A percentile compares a stretch with the other conserved stretches of the same genome.
Conservation (phyloP, 2,888 invertebrate genomes). For the Pyrgus malvae region DNA sequence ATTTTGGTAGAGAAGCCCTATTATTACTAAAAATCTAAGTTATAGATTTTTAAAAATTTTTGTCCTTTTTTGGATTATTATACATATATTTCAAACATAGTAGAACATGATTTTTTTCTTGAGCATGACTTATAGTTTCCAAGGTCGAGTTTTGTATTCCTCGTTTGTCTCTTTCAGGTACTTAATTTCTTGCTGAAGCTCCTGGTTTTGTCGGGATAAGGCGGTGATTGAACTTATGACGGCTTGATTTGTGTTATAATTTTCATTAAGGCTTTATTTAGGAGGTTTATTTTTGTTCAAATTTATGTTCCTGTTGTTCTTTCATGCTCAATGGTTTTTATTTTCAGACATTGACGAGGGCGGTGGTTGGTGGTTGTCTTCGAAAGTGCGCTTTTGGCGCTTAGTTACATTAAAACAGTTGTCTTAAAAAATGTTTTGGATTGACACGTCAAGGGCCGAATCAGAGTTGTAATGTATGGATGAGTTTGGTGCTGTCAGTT, state of each 20-base stretch:
- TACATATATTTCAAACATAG: conserved; percentile 9
- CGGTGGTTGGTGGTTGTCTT: not conserved
- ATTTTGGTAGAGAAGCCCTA: too few species aligned
- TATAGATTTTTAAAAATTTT: too few species aligned
- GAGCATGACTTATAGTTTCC: not conserved
- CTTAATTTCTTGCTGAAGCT: conserved; percentile 12
- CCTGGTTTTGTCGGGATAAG: conserved; percentile 1
- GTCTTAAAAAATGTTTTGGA: not conserved
- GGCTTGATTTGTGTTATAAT: conserved; percentile 17
- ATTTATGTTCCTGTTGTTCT: not conserved
- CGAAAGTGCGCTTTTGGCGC: not conserved
- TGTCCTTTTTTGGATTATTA: not conserved
- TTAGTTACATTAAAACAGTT: not conserved
- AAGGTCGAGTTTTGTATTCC: not conserved
- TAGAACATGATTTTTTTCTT: not conserved
- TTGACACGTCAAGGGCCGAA: not conserved
- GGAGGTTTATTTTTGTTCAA: too few species aligned
- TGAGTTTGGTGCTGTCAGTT: not conserved
- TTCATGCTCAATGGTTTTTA: not conserved
- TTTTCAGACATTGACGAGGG: not conserved
- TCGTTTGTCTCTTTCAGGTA: conserved; percentile 1
- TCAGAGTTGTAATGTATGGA: not conserved
- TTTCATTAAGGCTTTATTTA: conserved; percentile 4
- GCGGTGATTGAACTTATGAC: conserved; percentile 6
- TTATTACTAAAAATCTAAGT: too few species aligned